Base-by-base conservation (phyloP, 1,140 invertebrate species). In the Pollicipes pollicipes region DNA sequence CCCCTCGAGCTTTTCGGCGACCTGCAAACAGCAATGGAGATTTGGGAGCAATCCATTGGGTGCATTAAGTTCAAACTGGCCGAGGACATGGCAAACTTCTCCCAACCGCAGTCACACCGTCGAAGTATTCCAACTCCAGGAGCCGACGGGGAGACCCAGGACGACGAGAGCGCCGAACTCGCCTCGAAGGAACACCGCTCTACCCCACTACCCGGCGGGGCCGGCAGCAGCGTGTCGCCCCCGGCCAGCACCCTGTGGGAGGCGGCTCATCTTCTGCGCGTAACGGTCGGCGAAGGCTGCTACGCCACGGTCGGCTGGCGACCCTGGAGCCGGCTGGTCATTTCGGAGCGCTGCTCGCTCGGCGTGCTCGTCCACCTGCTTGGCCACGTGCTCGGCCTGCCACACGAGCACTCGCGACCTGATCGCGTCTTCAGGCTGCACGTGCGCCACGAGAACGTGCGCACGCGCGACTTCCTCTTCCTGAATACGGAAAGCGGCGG, bases 351-450 rank as follows among this genome's bases (percentile, higher is more conserved):
- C 45, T 58, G 45, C 45, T 58, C 45, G 45, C 45, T 58, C 10
- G 76, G 76, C 21, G 77, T 74, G 21, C 73, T 77, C 13, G 73
- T 78, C 24, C 79, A 80, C 70, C 77, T 79, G 66, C 66, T 80
- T 21, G 74, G 74, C 28, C 79, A 80, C 67, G 79, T 78, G 0
- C 72, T 81, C 13, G 81, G 81, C 6, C 78, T 81, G 68, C 76
- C 76, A 24, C 80, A 82, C 71, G 80, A 82, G 70, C 81, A 82
- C 63, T 76, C 75, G 3, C 71, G 81, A 27, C 76, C 79, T 0
- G 81, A 82, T 71, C 70, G 81, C 29, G 79, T 81, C 72, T 70
- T 76, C 6, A 77, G 77, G 71, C 76, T 82, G 3, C 70, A 68
- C 6, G 78, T 82, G 27, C 64, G 75, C 28, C 67, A 70, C 30